Evolutionary conservation across 2,888 invertebrate species (phyloP).

Genomic region (Ormyrus rosae): DNA sequence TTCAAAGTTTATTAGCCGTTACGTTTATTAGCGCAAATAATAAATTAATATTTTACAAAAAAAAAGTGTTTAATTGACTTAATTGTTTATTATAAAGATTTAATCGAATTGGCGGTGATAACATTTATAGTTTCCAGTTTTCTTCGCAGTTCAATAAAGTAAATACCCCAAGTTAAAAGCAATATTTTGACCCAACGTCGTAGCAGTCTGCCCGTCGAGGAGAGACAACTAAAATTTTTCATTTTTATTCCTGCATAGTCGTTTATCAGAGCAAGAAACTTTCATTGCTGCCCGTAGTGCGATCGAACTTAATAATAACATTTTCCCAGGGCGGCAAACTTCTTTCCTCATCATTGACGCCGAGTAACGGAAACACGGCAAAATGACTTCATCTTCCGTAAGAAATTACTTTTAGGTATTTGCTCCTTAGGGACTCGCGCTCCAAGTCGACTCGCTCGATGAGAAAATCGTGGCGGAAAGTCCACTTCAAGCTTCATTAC

Average conservation of each 20-base stretch:
- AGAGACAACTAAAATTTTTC: background rate
- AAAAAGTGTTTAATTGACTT: too few relatives aligned
- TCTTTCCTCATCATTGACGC: slow-evolving; percentile 12
- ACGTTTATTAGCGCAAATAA: too few relatives aligned
- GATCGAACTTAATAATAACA: slow-evolving; percentile 38
- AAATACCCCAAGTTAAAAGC: too few relatives aligned
- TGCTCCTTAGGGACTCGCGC: slow-evolving; percentile 4
- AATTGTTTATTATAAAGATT: too few relatives aligned
- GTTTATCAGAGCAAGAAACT: background rate
- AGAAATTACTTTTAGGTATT: slow-evolving; percentile 35
- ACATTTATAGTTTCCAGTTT: too few relatives aligned
- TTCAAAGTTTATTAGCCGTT: too few relatives aligned
- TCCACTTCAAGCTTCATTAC: background rate
- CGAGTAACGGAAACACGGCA: slow-evolving; percentile 15
- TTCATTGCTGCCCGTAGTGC: background rate
- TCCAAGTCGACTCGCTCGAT: background rate
- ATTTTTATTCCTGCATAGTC: background rate
- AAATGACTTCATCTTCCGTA: slow-evolving; percentile 35
- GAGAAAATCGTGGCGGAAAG: background rate
- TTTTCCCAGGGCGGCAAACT: slow-evolving; percentile 24
- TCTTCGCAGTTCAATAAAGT: too few relatives aligned
- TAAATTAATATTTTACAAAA: too few relatives aligned
- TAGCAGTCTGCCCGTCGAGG: too few relatives aligned
- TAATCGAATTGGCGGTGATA: too few relatives aligned
- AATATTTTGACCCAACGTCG: too few relatives aligned